phyloP scores from a whole-genome alignment of 2,888 invertebrate species.

The Aspidiotus destructor region DNA sequence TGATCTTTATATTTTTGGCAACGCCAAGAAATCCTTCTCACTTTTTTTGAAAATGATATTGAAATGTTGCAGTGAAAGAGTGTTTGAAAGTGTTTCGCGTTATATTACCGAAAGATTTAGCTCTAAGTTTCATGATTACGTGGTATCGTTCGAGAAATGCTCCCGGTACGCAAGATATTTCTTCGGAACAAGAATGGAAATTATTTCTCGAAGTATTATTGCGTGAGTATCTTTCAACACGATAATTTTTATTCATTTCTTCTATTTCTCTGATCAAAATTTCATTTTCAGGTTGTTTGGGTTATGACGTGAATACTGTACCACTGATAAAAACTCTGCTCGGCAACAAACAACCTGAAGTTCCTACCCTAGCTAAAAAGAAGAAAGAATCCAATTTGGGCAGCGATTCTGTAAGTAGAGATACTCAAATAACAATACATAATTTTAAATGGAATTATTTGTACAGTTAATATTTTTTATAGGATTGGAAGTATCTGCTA shows the following conservation, averaged over 20 bases:
- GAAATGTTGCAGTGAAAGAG: slow-evolving; percentile 50
- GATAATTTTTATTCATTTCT: not conserved
- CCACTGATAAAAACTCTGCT: slow-evolving; percentile 28
- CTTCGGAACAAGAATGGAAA: slow-evolving; percentile 67
- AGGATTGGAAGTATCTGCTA: slow-evolving; percentile 70
- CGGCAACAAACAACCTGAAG: slow-evolving; percentile 44
- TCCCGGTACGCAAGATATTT: slow-evolving; percentile 69
- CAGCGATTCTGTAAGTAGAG: slow-evolving; percentile 45
- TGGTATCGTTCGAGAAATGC: slow-evolving; percentile 86
- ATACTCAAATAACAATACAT: not conserved
- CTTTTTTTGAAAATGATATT: slow-evolving; percentile 13
- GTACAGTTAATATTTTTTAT: not conserved
- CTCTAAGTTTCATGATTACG: slow-evolving; percentile 62
- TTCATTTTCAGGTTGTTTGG: slow-evolving; percentile 27
- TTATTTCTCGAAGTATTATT: slow-evolving; percentile 57
- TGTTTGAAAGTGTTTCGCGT: slow-evolving; percentile 63
- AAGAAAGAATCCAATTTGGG: slow-evolving; percentile 69
- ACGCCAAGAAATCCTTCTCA: no score
- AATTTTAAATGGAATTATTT: not conserved
- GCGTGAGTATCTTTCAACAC: slow-evolving; percentile 41
- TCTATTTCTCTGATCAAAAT: not conserved
- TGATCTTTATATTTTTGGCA: no score
- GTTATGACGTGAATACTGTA: slow-evolving; percentile 34
- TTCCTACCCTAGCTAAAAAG: slow-evolving; percentile 58
- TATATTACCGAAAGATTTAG: slow-evolving; percentile 63